Percentiles rank a stretch among this genome's conserved stretches.
Evolutionary conservation across 2,113 vertebrate species (phyloP).

Genomic region (Pomatostomus ruficeps): DNA sequence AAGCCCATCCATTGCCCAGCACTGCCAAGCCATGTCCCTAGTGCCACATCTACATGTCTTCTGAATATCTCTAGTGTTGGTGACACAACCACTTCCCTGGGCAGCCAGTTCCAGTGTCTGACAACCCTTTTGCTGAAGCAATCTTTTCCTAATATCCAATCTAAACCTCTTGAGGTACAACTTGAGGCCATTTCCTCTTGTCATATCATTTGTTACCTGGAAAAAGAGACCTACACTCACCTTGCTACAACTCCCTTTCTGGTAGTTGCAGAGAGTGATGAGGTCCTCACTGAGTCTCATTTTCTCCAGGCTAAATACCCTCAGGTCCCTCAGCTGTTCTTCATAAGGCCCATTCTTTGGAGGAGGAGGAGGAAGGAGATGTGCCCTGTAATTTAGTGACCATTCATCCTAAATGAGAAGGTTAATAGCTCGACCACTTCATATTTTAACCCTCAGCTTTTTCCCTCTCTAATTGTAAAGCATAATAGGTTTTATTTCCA

Average conservation of each 20-base stretch:
- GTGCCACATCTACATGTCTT: not conserved
- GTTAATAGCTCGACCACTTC: constrained; percentile 47
- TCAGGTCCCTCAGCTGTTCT: not conserved
- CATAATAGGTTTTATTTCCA: not conserved
- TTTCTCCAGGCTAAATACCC: not conserved
- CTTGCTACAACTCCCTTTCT: not conserved
- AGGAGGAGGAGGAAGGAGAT: constrained; percentile 18
- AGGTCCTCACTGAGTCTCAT: not conserved
- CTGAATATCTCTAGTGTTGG: not conserved
- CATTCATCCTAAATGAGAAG: constrained; percentile 39
- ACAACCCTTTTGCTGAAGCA: not conserved
- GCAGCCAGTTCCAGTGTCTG: not conserved
- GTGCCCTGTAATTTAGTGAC: constrained; percentile 42
- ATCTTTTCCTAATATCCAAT: not conserved
- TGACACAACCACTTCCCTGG: not conserved
- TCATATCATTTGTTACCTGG: not conserved
- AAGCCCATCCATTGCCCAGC: not conserved
- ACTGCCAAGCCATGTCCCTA: not conserved
- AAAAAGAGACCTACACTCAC: not conserved
- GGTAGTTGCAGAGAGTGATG: not conserved
- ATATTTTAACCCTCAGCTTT: not conserved
- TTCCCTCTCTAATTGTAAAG: not conserved
- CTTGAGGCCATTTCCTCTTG: not conserved
- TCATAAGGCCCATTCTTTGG: constrained; percentile 32
- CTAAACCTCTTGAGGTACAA: not conserved